These are phyloP conservation scores for Apotomis capreana DNA, from an alignment of 2,888 invertebrate species.

Conservation along the genomic window DNA sequence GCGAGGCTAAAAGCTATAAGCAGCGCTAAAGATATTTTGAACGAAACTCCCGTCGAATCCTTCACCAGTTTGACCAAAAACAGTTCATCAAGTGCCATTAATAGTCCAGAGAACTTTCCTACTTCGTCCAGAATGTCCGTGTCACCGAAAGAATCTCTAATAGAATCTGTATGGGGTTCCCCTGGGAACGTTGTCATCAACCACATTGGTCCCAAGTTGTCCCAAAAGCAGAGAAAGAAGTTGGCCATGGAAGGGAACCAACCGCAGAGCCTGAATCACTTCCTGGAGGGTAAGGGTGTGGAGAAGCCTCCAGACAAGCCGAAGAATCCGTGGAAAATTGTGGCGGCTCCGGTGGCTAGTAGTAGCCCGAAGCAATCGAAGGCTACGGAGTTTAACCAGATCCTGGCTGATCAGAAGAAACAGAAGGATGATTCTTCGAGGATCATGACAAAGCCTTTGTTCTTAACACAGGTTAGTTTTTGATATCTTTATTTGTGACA, in stretches of 20 bases:
- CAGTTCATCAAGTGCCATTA: conserved; percentile 59
- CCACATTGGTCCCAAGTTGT: conserved; percentile 81
- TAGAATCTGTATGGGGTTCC: conserved; percentile 61
- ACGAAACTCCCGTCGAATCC: conserved; percentile 65
- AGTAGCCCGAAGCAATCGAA: conserved; percentile 71
- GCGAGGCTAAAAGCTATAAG: conserved; percentile 76
- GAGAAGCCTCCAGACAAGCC: conserved; percentile 71
- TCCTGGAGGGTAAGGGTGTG: conserved; percentile 59
- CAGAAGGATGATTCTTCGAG: conserved; percentile 88
- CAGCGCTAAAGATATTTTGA: conserved; percentile 69
- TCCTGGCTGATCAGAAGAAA: conserved; percentile 88
- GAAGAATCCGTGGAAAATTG: conserved; percentile 79
- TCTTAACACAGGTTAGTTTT: conserved; percentile 87
- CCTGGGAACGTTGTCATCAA: conserved; percentile 70
- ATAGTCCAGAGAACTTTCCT: conserved; percentile 47
- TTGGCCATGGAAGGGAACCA: conserved; percentile 76
- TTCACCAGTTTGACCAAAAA: conserved; percentile 72
- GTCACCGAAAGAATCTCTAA: conserved; percentile 66
- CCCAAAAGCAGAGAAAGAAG: conserved; percentile 86
- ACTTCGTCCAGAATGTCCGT: conserved; percentile 65
- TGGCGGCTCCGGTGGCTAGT: conserved; percentile 60
- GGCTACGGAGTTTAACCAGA: conserved; percentile 76
- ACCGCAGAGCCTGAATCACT: conserved; percentile 62
- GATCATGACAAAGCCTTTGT: conserved; percentile 88
- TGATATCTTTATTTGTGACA: too few species aligned